Percentiles rank a stretch among this genome's conserved stretches.
Conservation (phyloP, 1,140 invertebrate species). For the Lycorma delicatula region DNA sequence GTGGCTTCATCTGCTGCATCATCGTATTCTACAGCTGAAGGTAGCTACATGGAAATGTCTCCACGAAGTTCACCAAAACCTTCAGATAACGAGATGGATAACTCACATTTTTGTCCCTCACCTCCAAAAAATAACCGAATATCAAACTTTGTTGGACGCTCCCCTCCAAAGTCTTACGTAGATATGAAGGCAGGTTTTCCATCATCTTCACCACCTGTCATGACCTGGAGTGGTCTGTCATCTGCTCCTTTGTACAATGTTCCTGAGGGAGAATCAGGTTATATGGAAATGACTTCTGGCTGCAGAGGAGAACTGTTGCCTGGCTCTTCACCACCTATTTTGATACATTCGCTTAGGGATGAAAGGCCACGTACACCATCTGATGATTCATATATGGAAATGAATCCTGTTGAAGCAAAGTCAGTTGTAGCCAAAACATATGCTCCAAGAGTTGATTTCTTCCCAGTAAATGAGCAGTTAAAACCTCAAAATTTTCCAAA, state of each 20-base stretch:
- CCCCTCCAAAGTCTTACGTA: conserved; percentile 23
- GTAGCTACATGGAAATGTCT: conserved; percentile 28
- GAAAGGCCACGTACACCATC: conserved; percentile 13
- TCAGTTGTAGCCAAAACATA: conserved; percentile 22
- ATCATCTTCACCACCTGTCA: conserved; percentile 21
- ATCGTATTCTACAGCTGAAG: conserved; percentile 26
- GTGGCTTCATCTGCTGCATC: conserved; percentile 20
- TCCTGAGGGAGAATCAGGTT: conserved; percentile 27
- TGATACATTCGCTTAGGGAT: conserved; percentile 8
- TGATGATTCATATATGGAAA: conserved; percentile 36
- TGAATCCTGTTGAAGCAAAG: conserved; percentile 36
- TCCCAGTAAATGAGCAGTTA: conserved; percentile 13
- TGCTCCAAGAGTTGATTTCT: conserved; percentile 19
- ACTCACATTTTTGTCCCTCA: conserved; percentile 10
- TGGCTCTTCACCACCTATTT: conserved; percentile 17
- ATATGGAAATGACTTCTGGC: conserved; percentile 32
- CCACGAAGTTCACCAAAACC: conserved; percentile 26
- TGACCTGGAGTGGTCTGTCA: conserved; percentile 10
- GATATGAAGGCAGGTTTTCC: conserved; percentile 8
- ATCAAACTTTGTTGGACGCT: conserved; percentile 20
- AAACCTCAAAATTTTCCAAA: conserved; percentile 4
- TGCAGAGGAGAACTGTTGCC: conserved; percentile 12
- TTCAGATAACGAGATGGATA: conserved; percentile 8
- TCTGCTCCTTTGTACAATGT: conserved; percentile 23
- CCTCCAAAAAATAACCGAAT: conserved; percentile 17